phyloP scores from a whole-genome alignment of 2,797 vertebrate species.

The Busarellus nigricollis region DNA sequence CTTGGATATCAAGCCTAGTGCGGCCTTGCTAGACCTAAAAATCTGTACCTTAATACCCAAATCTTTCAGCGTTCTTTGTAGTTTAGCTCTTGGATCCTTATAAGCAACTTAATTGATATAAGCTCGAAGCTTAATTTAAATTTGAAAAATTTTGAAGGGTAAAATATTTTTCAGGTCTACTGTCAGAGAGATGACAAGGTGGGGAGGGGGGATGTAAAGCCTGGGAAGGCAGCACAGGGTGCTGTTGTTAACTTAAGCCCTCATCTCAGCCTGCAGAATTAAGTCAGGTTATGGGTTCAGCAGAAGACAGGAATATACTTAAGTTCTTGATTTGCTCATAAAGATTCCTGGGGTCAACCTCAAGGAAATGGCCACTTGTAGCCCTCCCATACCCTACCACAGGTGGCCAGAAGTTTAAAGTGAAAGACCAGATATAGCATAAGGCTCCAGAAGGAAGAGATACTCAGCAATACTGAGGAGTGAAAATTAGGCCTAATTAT shows the following conservation, averaged over 20 bases:
- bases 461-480: neutral
- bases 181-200: neutral
- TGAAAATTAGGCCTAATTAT: neutral
- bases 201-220: accelerated
- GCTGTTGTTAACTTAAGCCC: neutral
- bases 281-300: neutral
- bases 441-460: neutral
- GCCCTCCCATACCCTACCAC: neutral
- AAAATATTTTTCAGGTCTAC: neutral
- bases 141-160: neutral
- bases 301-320: neutral
- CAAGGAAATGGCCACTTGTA: neutral
- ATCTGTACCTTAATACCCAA: neutral
- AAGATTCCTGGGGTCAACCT: neutral
- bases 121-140: neutral
- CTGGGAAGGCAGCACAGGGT: neutral
- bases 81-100: neutral
- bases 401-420: neutral
- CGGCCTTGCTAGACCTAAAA: constrained; percentile 19
- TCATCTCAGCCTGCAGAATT: neutral
- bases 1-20: neutral
- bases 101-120: neutral
- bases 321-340: neutral
- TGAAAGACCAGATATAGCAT: neutral
- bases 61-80: neutral